Evolutionary conservation across 35 echinoderm and acorn worm genomes (phyloP), one percentile per base, ranked within the genome.

Genomic region (Apostichopus japonicus): DNA sequence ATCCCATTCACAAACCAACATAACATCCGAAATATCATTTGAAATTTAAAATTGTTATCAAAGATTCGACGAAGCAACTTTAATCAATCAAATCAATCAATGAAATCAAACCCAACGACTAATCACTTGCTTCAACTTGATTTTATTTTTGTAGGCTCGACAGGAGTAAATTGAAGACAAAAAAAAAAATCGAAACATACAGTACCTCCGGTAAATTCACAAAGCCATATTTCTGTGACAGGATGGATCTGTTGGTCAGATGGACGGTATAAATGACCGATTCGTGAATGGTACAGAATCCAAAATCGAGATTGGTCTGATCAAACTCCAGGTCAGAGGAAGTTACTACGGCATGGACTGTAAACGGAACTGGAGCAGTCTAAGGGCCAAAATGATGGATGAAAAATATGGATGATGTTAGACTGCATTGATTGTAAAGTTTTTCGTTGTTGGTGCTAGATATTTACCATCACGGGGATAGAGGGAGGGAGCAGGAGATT

Each of bases 211-310:
- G 95, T 70, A 99, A 77, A 56, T 95, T 95, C 86, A 99, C 95
- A 93, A 99, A 99, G 17, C 97, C 97, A 94, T 95, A 99, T 23
- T 93, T 99, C 23, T 99, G 97, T 10, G 97, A 95, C 23, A 99
- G 67, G 56, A 99, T 94, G 5, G 97, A 99, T 52, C 84, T 96
- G 75, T 99, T 99, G 75, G 97, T 96, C 1, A 99, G 78, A 21
- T 95, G 94, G 25, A 99, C 90, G 14, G 95, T 93, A 27, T 92
- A 93, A 51, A 95, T 96, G 8, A 99, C 97, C 5, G 97, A 96
- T 61, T 99, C 97, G 79, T 96, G 91, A 24, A 98, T 98, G 33
- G 94, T 96, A 67, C 95, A 96, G 92, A 59, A 99, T n/a, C 97
- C 97, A 96, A 99, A 99, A 91, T 99, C 97, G 54, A 99, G 93